Evolutionary conservation across 2,888 invertebrate species (phyloP), one percentile per base, ranked within the genome.

Genomic region (Ennomos erosarius): DNA sequence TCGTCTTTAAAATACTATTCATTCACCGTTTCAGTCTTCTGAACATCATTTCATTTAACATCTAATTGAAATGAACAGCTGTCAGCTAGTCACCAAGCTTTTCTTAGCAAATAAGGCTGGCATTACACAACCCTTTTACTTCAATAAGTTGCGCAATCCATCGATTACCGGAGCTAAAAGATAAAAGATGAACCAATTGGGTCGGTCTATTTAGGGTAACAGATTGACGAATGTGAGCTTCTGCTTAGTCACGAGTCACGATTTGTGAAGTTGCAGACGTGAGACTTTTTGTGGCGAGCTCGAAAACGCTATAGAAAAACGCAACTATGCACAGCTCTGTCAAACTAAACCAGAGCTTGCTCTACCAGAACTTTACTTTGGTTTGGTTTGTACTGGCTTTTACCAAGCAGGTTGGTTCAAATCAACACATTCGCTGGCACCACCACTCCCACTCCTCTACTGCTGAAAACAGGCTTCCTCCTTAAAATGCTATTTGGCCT

Each of bases 191-290:
- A 52, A 13, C 33, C 51, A 62, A 57, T 60, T 64, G 49, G 65
- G 60, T 59, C 63, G 59, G 44, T 50, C 70, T 68, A 62, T 72
- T 68, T 65, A 67, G 49, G 68, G 64, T 52, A 68, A 60, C 65
- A 58, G 51, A 62, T 53, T 64, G 67, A 63, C 65, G 58, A 55
- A 58, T 65, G 60, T 55, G 42, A 59, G 49, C 47, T 61, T 57
- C 61, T 63, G 55, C 55, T 39, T 38, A 60, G 66, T 69, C 68
- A 71, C 68, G 62, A 69, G 58, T 67, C 56, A 61, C 59, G 63
- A 65, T 51, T 57, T 54, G 39, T 26, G 36, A 26, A 37, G 36
- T 47, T 38, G 46, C 36, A 54, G 46, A 54, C 52, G 45, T 48
- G 45, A 54, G 13, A 52, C 54, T 55, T 45, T 60, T 48, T 39